Conservation (phyloP, 2,888 invertebrate genomes). For the Hypolimnas misippus region DNA sequence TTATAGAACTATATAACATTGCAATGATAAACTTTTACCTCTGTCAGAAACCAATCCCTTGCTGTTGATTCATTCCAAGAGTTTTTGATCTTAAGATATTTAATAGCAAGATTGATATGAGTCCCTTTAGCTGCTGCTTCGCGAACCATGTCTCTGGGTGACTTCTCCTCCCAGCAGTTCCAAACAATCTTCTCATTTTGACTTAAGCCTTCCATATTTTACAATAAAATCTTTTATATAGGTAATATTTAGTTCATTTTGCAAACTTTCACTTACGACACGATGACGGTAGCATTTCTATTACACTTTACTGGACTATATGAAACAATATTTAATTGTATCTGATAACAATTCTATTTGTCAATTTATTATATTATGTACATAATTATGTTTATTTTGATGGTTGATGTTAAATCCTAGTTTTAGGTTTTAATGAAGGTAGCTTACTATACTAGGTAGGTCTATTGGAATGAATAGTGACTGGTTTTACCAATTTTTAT, state of each 20-base stretch:
- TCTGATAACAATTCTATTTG: background rate
- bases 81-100: slow-evolving; percentile 83
- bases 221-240: background rate
- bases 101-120: slow-evolving; percentile 83
- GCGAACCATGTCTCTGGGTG: slow-evolving; percentile 86
- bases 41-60: slow-evolving; percentile 81
- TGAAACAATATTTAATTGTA: background rate
- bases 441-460: too few relatives aligned
- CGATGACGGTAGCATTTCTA: background rate
- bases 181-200: slow-evolving; percentile 85
- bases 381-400: background rate
- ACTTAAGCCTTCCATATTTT: slow-evolving; percentile 81
- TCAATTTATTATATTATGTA: background rate
- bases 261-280: background rate
- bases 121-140: slow-evolving; percentile 88
- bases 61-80: slow-evolving; percentile 80
- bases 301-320: background rate
- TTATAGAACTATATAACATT: too few relatives aligned
- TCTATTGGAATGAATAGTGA: too few relatives aligned
- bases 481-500: background rate
- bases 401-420: background rate
- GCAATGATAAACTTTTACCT: too few relatives aligned
- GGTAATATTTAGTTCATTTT: background rate
- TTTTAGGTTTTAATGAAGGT: too few relatives aligned
- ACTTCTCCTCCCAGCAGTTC: slow-evolving; percentile 86